Evolutionary conservation across 2,797 vertebrate genomes (phyloP).

Genomic region (Arctocebus calabarensis): DNA sequence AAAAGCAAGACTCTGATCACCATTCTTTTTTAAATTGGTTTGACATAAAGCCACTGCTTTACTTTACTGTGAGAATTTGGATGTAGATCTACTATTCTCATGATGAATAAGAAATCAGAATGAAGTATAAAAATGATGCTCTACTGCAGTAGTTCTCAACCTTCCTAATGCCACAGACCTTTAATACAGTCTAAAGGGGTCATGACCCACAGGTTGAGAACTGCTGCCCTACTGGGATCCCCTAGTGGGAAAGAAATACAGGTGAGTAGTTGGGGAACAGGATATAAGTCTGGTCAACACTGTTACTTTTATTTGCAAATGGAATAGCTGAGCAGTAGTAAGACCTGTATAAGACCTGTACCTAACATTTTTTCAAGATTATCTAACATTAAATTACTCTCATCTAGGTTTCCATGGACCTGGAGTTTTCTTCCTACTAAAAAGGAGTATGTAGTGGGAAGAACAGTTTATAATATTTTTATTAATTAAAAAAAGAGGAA

Average conservation of each 20-base stretch:
- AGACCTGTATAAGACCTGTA: constrained; percentile 70
- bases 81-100: constrained; percentile 54
- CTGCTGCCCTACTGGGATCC: background rate
- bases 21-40: constrained; percentile 56
- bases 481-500: constrained; percentile 32
- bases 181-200: no score
- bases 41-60: constrained; percentile 40
- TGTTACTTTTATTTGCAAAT: constrained; percentile 65
- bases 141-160: background rate
- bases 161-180: no score
- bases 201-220: no score
- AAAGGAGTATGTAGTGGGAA: constrained; percentile 28
- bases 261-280: background rate
- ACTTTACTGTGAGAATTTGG: constrained; percentile 40
- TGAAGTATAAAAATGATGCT: constrained; percentile 62
- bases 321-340: constrained; percentile 44
- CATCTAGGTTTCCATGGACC: background rate
- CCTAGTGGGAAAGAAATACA: constrained; percentile 45
- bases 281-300: constrained; percentile 29
- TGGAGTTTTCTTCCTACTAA: constrained; percentile 38
- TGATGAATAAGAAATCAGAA: constrained; percentile 60
- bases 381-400: constrained; percentile 62
- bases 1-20: constrained; percentile 67
- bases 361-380: constrained; percentile 64
- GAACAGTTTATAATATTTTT: constrained; percentile 59